Evolutionary conservation across 2,113 vertebrate genomes (phyloP).

Genomic region (Suncus etruscus): DNA sequence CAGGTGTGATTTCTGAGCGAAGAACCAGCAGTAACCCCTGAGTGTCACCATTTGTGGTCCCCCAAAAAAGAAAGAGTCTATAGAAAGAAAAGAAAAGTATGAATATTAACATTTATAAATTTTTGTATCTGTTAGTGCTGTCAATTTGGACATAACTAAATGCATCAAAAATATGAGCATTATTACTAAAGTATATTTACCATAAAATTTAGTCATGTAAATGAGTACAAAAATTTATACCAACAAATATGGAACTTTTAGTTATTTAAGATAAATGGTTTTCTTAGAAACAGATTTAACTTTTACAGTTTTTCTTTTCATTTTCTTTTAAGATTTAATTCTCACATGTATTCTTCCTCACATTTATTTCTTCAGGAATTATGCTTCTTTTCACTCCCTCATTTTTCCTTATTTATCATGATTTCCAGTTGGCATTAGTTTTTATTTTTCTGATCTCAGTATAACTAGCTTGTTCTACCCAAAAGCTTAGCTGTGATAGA

Average conservation of each 20-base stretch:
- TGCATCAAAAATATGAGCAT: not conserved
- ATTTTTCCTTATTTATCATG: not conserved
- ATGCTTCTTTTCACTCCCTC: not conserved
- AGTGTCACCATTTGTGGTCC: too few relatives aligned
- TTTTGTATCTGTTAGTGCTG: not conserved
- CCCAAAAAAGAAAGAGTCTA: conserved; percentile 10
- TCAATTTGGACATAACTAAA: conserved; percentile 18
- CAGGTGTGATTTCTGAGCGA: too few relatives aligned
- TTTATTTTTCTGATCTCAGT: not conserved
- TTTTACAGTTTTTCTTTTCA: conserved; percentile 1
- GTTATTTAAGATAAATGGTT: not conserved
- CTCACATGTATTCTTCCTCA: not conserved
- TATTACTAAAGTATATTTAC: not conserved
- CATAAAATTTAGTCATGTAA: not conserved
- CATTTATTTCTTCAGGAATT: not conserved
- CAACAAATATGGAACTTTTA: conserved; percentile 18
- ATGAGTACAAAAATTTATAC: not conserved
- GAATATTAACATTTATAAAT: not conserved
- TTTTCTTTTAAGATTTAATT: conserved; percentile 43
- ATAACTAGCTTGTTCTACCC: not conserved
- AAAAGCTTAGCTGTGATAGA: conserved; percentile 4
- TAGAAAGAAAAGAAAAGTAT: not conserved
- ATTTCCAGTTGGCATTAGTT: not conserved
- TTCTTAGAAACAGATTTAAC: not conserved
- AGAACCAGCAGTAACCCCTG: too few relatives aligned